Base-by-base conservation (phyloP, 2,888 invertebrate species). In the Acronicta psi region DNA sequence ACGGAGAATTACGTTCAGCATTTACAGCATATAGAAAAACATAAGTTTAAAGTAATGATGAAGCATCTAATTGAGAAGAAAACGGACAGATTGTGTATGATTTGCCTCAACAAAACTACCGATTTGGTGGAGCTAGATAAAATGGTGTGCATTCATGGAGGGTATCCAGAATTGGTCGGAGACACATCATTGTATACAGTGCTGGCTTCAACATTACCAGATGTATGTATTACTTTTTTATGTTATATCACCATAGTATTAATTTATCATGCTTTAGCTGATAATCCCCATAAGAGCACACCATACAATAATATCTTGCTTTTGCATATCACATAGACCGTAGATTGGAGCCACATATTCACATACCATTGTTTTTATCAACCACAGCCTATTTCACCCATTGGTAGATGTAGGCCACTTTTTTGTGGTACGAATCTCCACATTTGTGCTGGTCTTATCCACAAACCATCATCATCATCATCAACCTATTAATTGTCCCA, bases 21-120 rank as follows among this genome's bases (percentile, higher is more conserved):
- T 71, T 75, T 92, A 18, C 88, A 88, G 36, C 93, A 94, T 71
- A 69, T 90, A 16, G 93, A 93, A 42, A 94, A 92, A 61, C 93
- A 94, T 69, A 90, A 89, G 50, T 94, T 94, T 56, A 87, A 88
- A 68, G 81, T 55, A 13, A 71, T 88, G 0, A 76, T 93, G 63
- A 75, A 88, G 18, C 83, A 88, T 77, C 59, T 93, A 4, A 60
- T 93, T 20, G 80, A 87, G 16, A 80, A 80, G 37, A 87, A 85
- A 56, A 87, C 86, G 67, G 82, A 91, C 55, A 76, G 75, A 25
- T 55, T 93, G 2, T 94, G 93, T 75, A 65, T 86, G 0, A 67
- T 93, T 8, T 94, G 93, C 58, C 75, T 91, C 5, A 83, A 86
- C n/a, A 85, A 87, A 25, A 79, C 77, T 11, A 43, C 59, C 0